A percentile compares a stretch with the other conserved stretches of the same genome.
Conservation (phyloP, 2,888 invertebrate genomes). For the Bombylius major region DNA sequence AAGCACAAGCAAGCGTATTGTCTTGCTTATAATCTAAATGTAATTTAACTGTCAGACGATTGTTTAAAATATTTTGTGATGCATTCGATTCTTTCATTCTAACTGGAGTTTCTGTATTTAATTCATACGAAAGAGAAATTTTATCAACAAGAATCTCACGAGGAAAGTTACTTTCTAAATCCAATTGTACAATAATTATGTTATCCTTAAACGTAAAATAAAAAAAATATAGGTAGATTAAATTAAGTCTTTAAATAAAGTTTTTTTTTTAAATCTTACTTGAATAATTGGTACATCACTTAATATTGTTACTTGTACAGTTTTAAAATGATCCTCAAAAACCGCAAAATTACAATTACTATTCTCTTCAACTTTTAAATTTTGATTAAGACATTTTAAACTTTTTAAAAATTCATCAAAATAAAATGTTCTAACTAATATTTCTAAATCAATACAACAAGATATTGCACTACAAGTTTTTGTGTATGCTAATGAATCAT, state of each 20-base stretch:
- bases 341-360: slow-evolving; percentile 28
- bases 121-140: slow-evolving; percentile 51
- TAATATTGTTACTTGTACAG: slow-evolving; percentile 27
- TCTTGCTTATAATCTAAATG: slow-evolving; percentile 72
- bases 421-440: slow-evolving; percentile 60
- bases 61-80: slow-evolving; percentile 25
- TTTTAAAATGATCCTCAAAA: slow-evolving; percentile 39
- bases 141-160: slow-evolving; percentile 51
- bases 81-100: not conserved
- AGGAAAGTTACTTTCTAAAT: slow-evolving; percentile 47
- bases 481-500: slow-evolving; percentile 56
- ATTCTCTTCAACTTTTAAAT: slow-evolving; percentile 26
- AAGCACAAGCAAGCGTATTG: slow-evolving; percentile 60
- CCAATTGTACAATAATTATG: slow-evolving; percentile 42
- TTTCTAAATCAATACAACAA: slow-evolving; percentile 60
- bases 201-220: slow-evolving; percentile 38
- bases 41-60: slow-evolving; percentile 44
- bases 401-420: slow-evolving; percentile 72
- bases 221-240: slow-evolving; percentile 30
- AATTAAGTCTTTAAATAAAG: slow-evolving; percentile 29
- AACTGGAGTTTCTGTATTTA: slow-evolving; percentile 30
- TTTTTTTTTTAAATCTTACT: slow-evolving; percentile 36
- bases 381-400: slow-evolving; percentile 35
- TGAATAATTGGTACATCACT: slow-evolving; percentile 32
- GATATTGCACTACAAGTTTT: slow-evolving; percentile 70